Evolutionary conservation across 2,888 invertebrate species (phyloP), one percentile per base, ranked within the genome.

Genomic region (Drosophila aldrichi): DNA sequence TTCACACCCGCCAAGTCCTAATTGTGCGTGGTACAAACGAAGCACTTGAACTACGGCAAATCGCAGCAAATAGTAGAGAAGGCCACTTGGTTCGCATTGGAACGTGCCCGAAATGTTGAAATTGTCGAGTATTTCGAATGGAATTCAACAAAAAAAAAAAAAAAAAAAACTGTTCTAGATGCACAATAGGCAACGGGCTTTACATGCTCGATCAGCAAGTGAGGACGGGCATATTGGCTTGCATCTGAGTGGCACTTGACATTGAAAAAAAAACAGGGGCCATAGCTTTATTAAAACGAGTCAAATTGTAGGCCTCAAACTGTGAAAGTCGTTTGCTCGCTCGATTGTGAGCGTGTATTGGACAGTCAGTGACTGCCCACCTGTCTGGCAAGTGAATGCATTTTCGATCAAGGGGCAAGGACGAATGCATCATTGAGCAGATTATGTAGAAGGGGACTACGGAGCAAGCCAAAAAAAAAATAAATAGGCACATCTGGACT

Each of bases 81-180:
- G 58, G 61, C 51, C 66, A 77, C 57, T 76, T 58, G 69, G 52
- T 43, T 29, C 32, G 32, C 55, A 61, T 22, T 36, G 64, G 40
- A 63, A 79, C 77, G 77, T 77, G 77, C 59, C 29, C 52, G 43
- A 66, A 52, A 74, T 59, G 44, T 44, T 25, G 38, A 58, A 74
- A 51, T 10, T 43, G 49, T 51, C 36, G 49, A 41, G 34, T 49
- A 41, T 25, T 48, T 38, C 40, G 12, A 65, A 49, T 59, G 52
- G 36, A 57, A 60, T 64, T 29, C 29, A 8, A 29, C 70, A 46
- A 55, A 12, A n/a, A n/a, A n/a, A n/a, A n/a, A 32, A 48, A 12
- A 48, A 29, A 25, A 29, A n/a, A 25, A 41, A 51, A 49, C 51
- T 36, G 8, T 52, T 20, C 36, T 18, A 38, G 22, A 32, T 55